Evolutionary conservation across 2,888 invertebrate genomes (phyloP).

Genomic region (Zonitis immaculata): DNA sequence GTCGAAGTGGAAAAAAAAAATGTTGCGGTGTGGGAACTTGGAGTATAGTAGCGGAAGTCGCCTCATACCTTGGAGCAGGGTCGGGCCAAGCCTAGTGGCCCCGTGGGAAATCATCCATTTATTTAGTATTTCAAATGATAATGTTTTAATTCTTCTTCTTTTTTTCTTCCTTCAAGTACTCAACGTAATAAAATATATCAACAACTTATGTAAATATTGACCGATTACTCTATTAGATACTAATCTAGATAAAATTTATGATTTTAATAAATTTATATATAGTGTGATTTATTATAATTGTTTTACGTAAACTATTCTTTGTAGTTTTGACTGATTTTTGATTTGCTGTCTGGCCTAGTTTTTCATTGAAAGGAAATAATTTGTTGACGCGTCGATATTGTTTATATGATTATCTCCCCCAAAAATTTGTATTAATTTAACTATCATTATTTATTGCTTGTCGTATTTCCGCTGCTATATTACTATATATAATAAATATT

Average conservation of each 20-base stretch:
- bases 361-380: conserved; percentile 4
- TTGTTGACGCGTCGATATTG: conserved; percentile 7
- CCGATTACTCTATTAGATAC: conserved; percentile 3
- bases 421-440: conserved; percentile 12
- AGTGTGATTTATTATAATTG: background rate
- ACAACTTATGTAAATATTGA: background rate
- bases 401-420: conserved; percentile 14
- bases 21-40: conserved; percentile 22
- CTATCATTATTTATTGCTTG: no score
- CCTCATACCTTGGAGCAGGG: conserved; percentile 17
- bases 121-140: background rate
- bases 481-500: background rate
- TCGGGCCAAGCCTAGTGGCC: conserved; percentile 2
- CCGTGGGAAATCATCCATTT: conserved; percentile 2
- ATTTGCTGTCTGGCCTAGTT: background rate
- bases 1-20: conserved; percentile 1
- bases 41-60: conserved; percentile 26
- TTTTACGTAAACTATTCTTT: no score
- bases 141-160: background rate
- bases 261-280: background rate
- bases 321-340: background rate
- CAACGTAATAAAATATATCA: no score
- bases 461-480: conserved; percentile 1
- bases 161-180: no score
- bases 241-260: conserved; percentile 11